phyloP scores from a whole-genome alignment of 2,888 invertebrate genomes.

The Chymomyza caudatula region DNA sequence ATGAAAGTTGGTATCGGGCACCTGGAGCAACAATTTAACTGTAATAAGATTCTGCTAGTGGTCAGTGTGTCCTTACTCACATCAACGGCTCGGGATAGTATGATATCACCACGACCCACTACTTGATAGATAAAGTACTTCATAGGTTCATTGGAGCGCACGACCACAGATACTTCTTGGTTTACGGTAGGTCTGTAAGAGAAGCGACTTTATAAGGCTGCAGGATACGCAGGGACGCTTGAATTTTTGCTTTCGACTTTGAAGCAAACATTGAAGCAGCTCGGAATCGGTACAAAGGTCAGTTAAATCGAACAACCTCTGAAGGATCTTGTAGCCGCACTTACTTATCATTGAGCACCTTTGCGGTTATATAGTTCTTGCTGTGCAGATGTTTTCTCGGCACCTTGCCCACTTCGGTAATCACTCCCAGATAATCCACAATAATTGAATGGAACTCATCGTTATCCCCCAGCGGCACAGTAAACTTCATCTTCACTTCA shows the following conservation, averaged over 20 bases:
- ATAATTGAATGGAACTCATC: constrained; percentile 76
- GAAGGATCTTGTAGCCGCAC: too few relatives aligned
- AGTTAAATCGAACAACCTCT: too few relatives aligned
- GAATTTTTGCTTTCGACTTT: too few relatives aligned
- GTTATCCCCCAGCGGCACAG: constrained; percentile 71
- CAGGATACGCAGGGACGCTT: not conserved
- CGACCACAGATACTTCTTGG: constrained; percentile 85
- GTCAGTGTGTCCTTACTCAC: constrained; percentile 69
- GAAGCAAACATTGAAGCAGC: too few relatives aligned
- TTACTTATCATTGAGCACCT: constrained; percentile 80
- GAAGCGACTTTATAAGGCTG: not conserved
- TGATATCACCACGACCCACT: constrained; percentile 91
- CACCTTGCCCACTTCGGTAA: constrained; percentile 75
- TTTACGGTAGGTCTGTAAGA: constrained; percentile 81
- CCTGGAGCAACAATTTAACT: constrained; percentile 45
- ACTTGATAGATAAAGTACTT: constrained; percentile 88
- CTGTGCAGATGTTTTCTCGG: constrained; percentile 72
- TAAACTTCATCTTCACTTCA: constrained; percentile 75
- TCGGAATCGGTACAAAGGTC: too few relatives aligned
- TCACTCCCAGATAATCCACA: constrained; percentile 86
- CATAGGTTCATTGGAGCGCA: constrained; percentile 88
- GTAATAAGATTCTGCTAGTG: not conserved
- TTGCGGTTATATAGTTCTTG: constrained; percentile 77
- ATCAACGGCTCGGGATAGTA: constrained; percentile 86
- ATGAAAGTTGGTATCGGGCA: constrained; percentile 69